Evolutionary conservation across 23 tunicate species (phyloP).

Genomic region (Oikopleura vanhoeffeni): DNA sequence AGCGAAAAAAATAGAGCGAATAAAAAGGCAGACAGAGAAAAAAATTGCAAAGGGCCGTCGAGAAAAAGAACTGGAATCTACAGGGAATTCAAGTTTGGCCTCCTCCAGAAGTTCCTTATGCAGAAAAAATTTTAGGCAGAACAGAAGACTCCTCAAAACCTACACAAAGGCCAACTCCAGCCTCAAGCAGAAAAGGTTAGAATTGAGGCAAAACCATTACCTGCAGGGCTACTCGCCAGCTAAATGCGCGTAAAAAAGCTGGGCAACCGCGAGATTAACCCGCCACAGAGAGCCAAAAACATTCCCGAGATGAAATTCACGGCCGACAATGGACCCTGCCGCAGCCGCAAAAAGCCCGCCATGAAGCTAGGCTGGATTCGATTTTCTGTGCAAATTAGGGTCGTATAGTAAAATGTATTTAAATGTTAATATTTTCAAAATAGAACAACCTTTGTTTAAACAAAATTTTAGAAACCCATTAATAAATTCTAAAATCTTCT

Average conservation of each 20-base stretch:
- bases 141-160: not conserved
- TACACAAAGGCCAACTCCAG: not conserved
- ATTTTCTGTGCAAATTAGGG: not conserved
- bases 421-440: too few relatives aligned
- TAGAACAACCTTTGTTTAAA: too few relatives aligned
- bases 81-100: not conserved
- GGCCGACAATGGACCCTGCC: not conserved
- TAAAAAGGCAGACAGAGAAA: not conserved
- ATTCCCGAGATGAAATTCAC: not conserved
- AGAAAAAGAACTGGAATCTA: not conserved
- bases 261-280: not conserved
- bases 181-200: not conserved
- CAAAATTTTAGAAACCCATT: too few relatives aligned
- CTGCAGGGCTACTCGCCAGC: not conserved
- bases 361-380: not conserved
- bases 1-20: not conserved
- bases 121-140: not conserved
- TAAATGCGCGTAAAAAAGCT: not conserved
- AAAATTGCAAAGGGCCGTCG: constrained; percentile 4
- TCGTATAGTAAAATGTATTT: too few relatives aligned
- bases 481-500: too few relatives aligned
- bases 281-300: not conserved
- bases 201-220: not conserved
- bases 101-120: not conserved
- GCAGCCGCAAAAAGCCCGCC: not conserved